Evolutionary conservation across 1,140 invertebrate species (phyloP), one percentile per base, ranked within the genome.

Genomic region (Drosophila lowei): DNA sequence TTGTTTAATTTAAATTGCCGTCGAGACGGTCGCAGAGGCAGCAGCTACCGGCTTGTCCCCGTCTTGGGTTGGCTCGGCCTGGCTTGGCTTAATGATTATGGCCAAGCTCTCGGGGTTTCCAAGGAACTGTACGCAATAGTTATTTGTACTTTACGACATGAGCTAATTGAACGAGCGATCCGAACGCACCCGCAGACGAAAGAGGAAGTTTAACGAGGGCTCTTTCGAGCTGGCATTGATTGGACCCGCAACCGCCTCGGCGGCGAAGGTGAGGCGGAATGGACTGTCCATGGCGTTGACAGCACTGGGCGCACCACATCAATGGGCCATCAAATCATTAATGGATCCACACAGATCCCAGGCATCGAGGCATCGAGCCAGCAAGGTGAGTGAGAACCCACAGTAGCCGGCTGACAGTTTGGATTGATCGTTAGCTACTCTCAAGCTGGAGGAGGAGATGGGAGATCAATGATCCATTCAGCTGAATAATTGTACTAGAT

Each of bases 71-170:
- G 23, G 4, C 28, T 6, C 28, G 28, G 7, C 34, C 13, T 38
- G 34, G 11, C 9, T 38, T 38, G 52, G 62, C 72, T 59, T 73
- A 75, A 72, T 76, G 50, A 53, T 53, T 53, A 53, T 53, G 38
- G 13, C 50, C 50, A 53, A 53, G 50, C 30, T 18, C 16, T 18
- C 3, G 30, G 16, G 50, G 15, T 46, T 70, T 70, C 66, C 66
- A 9, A n/a, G 66, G 64, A 70, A 70, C 66, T 68, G 70, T 85
- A 78, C 74, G 74, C 74, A 88, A 86, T 88, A 83, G 71, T 78
- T 86, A 88, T 84, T 85, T 86, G 81, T 86, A 88, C 68, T 88
- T 86, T 88, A 86, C 81, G 81, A 86, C 77, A 86, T 78, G 80
- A 63, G 80, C 80, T 85, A 85, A 85, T 85, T 85, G 80, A 68